Conservation (phyloP, 1,140 invertebrate species). For the Sminthurides bifidus region DNA sequence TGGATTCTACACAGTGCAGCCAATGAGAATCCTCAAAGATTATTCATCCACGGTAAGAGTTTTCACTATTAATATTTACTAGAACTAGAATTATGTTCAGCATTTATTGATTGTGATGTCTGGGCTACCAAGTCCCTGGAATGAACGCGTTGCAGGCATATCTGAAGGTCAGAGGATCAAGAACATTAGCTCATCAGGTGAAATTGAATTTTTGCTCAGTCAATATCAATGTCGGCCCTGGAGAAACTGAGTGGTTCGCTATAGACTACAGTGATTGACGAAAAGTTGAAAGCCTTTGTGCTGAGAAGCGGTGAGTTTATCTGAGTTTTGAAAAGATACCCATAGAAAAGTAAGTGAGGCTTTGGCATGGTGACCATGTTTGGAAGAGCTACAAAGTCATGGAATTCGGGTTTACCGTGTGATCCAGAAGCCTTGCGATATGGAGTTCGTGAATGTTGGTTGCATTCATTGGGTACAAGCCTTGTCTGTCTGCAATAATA, state of each 20-base stretch:
- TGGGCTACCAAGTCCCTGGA: conserved; percentile 44
- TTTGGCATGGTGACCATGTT: conserved; percentile 42
- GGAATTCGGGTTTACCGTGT: conserved; percentile 46
- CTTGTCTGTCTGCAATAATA: conserved; percentile 45
- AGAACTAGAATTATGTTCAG: no score
- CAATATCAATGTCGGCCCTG: conserved; percentile 48
- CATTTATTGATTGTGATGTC: no score
- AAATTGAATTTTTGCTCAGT: conserved; percentile 46
- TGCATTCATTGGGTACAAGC: conserved; percentile 46
- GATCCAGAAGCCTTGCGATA: conserved; percentile 46
- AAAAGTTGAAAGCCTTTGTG: conserved; percentile 41
- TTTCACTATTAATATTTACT: no score
- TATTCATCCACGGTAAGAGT: no score
- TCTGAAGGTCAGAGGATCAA: conserved; percentile 40
- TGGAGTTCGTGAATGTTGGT: conserved; percentile 46
- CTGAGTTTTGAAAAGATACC: background rate
- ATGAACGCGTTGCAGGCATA: conserved; percentile 50
- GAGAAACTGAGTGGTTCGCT: conserved; percentile 49
- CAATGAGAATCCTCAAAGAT: no score
- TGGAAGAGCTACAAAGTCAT: conserved; percentile 41
- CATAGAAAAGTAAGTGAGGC: no score
- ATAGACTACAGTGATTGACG: conserved; percentile 46
- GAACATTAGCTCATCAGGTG: conserved; percentile 44
- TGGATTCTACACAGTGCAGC: no score
- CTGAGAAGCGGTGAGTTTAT: conserved; percentile 32